Evolutionary conservation across 2,888 invertebrate species (phyloP).

Genomic region (Orthosia gothica): DNA sequence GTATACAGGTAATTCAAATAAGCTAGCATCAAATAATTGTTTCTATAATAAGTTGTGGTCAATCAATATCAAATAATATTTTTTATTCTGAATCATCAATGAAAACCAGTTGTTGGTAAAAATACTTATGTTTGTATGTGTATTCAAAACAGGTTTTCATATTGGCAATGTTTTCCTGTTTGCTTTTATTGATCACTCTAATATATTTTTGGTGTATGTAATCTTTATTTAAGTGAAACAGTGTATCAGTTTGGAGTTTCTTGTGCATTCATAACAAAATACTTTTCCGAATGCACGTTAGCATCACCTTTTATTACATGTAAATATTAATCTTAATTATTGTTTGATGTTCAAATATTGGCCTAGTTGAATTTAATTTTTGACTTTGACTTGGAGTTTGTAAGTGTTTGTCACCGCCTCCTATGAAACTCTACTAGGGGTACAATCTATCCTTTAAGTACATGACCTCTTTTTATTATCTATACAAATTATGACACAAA

Average conservation of each 20-base stretch:
- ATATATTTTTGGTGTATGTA: neutral
- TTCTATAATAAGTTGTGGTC: neutral
- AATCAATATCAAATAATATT: neutral
- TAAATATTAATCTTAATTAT: too few species aligned
- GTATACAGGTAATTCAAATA: neutral
- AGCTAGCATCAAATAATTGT: neutral
- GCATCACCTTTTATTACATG: too few species aligned
- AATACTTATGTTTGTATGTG: neutral
- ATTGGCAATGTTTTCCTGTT: slow-evolving; percentile 6
- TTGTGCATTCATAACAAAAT: too few species aligned
- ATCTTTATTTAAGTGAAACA: too few species aligned
- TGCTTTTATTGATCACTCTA: neutral
- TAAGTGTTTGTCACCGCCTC: neutral
- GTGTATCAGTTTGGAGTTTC: too few species aligned
- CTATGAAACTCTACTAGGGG: neutral
- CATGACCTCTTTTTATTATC: too few species aligned
- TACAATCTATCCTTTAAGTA: neutral
- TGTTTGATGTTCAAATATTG: too few species aligned
- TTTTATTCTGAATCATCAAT: neutral
- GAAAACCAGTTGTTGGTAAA: neutral
- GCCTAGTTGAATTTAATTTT: too few species aligned
- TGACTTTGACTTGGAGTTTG: too few species aligned
- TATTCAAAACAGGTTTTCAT: slow-evolving; percentile 4
- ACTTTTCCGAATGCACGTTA: too few species aligned
- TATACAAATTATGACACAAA: too few species aligned